Base-by-base conservation (phyloP, 2,888 invertebrate genomes). In the Clivina fossor region DNA sequence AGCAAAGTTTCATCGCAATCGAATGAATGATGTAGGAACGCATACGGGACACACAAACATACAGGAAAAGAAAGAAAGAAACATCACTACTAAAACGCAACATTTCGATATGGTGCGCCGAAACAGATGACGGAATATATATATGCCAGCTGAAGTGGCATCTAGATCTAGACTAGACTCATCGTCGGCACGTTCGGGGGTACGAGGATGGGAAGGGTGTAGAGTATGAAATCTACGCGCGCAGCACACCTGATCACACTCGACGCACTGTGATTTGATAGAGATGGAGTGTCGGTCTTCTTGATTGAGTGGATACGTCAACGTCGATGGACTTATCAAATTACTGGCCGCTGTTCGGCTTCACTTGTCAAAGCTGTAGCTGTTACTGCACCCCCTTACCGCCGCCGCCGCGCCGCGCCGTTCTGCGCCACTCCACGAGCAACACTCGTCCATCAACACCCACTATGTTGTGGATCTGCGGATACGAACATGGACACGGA, bases 241-340 rank as follows among this genome's bases (percentile, higher is more conserved):
- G 24, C 16, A 35, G 56, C 58, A 60, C 63, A 63, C 63, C 63
- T 63, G 63, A 62, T 63, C 63, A 60, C 53, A 53, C 37, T 37
- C 53, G 44, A 33, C 53, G 35, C 33, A 33, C 35, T 61, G 58
- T 59, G 62, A 60, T 61, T 63, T 62, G 62, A 63, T 63, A 60
- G 60, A 63, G 62, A 63, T 63, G 58, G 60, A 63, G 62, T 62
- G 63, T 63, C 62, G 63, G 63, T 63, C 60, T 60, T 56, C 57
- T 61, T 62, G 63, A 63, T 63, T 63, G 63, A 62, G 63, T 63
- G 59, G 61, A 58, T 58, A 56, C 61, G 63, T 63, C 61, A 62
- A 57, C 60, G 56, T 57, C 60, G 57, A 53, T 53, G 59, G 60
- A 56, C 60, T 63, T 62, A 62, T 62, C 63, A 61, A 59, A 62